Evolutionary conservation across 2,888 invertebrate genomes (phyloP).

Genomic region (Hecatera dysodea): DNA sequence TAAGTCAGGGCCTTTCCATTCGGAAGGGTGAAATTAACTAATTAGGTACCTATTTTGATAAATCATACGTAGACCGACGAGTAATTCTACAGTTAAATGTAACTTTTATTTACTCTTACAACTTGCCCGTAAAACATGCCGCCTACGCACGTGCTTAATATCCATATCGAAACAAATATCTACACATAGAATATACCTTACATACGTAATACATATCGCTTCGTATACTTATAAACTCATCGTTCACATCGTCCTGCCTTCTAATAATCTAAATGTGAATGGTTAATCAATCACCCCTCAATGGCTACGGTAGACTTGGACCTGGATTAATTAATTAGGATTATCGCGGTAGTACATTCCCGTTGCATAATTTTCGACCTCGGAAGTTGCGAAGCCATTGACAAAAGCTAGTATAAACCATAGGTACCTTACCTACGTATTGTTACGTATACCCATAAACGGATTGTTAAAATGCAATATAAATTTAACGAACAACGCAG

Average conservation of each 20-base stretch:
- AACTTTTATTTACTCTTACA: constrained; percentile 8
- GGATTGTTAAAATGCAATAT: constrained; percentile 63
- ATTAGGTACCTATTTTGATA: neutral
- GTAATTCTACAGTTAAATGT: neutral
- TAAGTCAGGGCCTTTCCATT: no score
- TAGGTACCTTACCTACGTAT: constrained; percentile 12
- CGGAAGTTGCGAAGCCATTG: neutral
- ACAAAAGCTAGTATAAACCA: neutral
- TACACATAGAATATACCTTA: constrained; percentile 12
- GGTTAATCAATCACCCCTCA: no score
- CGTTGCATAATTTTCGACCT: neutral
- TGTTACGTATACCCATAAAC: constrained; percentile 52
- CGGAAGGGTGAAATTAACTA: constrained; percentile 1
- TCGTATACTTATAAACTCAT: constrained; percentile 46
- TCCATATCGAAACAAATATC: constrained; percentile 25
- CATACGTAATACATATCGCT: constrained; percentile 22
- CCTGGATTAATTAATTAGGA: neutral
- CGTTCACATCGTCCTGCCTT: constrained; percentile 57
- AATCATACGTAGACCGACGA: neutral
- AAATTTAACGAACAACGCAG: constrained; percentile 57
- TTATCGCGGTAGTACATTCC: neutral
- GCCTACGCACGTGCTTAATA: constrained; percentile 1
- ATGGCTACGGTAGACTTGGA: no score
- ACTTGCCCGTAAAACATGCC: neutral
- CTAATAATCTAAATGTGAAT: neutral